phyloP scores from a whole-genome alignment of 2,888 invertebrate species.

The Sthenelais limicola region DNA sequence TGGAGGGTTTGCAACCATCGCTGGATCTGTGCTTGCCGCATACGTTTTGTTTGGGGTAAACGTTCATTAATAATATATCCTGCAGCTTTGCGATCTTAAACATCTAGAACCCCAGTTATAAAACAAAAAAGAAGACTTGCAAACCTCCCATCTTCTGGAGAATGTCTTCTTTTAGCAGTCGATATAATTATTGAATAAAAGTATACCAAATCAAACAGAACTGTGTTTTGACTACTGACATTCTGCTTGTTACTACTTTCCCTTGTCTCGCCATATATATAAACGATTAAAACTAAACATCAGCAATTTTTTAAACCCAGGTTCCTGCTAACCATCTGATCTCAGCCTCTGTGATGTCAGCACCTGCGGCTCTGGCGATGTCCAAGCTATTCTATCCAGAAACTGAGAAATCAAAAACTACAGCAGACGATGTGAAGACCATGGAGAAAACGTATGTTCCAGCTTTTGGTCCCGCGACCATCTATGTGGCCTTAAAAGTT shows the following conservation, averaged over 20 bases:
- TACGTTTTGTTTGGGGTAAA: constrained; percentile 90
- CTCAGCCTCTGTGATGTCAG: constrained; percentile 96
- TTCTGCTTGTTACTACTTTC: too few species aligned
- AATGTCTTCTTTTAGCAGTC: too few species aligned
- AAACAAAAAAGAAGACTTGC: too few species aligned
- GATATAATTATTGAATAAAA: too few species aligned
- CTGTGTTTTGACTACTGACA: too few species aligned
- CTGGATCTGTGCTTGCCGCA: constrained; percentile 89
- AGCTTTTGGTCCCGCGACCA: neutral
- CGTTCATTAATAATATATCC: too few species aligned
- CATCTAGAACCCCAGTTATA: too few species aligned
- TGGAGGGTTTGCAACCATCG: constrained; percentile 96
- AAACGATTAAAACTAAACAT: too few species aligned
- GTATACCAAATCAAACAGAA: too few species aligned
- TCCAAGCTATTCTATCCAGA: constrained; percentile 93
- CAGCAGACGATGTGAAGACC: constrained; percentile 81
- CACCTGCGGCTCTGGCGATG: constrained; percentile 91
- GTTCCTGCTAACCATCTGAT: constrained; percentile 84
- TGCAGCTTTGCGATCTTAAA: too few species aligned
- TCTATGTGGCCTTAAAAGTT: neutral
- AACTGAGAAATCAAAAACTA: constrained; percentile 84
- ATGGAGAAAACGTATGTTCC: constrained; percentile 73
- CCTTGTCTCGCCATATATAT: too few species aligned
- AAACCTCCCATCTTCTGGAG: too few species aligned
- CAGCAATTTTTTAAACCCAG: constrained; percentile 42